Conservation (phyloP, 2,888 invertebrate species). For the Gibbula magus region DNA sequence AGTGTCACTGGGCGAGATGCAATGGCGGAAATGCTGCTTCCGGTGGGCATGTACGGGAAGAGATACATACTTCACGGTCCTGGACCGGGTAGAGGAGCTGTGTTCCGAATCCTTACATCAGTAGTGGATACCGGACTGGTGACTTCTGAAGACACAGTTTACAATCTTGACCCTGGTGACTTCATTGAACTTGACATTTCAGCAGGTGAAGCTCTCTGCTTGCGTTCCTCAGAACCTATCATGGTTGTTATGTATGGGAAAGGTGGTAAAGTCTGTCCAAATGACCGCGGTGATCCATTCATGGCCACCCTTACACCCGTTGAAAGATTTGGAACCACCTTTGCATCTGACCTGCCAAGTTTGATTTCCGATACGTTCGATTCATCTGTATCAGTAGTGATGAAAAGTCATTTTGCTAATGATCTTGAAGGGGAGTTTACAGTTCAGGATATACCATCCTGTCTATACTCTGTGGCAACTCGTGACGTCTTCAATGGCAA, state of each 20-base stretch:
- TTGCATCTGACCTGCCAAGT: not conserved
- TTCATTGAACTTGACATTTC: not conserved
- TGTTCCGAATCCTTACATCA: not conserved
- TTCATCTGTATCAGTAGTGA: not conserved
- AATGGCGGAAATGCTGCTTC: not conserved
- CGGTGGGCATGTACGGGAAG: not conserved
- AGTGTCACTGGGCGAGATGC: not conserved
- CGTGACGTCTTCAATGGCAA: not conserved
- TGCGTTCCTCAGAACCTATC: not conserved
- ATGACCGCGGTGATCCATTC: not conserved
- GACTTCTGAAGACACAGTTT: not conserved
- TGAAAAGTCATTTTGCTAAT: not conserved
- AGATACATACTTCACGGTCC: not conserved
- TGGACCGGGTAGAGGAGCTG: not conserved
- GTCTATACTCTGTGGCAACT: not conserved
- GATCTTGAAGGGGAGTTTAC: not conserved
- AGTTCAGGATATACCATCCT: not conserved
- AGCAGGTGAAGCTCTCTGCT: not conserved
- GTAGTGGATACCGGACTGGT: not conserved
- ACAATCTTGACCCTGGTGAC: not conserved
- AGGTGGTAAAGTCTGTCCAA: not conserved
- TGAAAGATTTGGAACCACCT: not conserved
- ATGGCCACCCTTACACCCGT: not conserved
- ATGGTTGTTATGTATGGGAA: slow-evolving; percentile 6
- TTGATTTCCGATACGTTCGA: not conserved